phyloP scores from a whole-genome alignment of 1,140 invertebrate species.

The Zaprionus gabonicus region DNA sequence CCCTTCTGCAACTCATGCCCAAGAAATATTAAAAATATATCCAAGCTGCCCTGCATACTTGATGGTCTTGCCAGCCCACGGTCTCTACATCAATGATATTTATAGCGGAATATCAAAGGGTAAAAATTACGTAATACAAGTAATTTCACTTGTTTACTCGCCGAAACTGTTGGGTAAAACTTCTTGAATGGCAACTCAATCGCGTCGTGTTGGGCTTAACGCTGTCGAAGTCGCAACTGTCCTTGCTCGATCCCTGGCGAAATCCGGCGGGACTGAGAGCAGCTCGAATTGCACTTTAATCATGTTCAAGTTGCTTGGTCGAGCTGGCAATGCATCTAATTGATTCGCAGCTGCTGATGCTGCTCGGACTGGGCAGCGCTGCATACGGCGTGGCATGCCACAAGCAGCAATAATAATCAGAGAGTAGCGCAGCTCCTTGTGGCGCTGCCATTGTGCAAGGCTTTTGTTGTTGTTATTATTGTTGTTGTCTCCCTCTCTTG shows the following conservation, averaged over 20 bases:
- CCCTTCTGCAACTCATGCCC: too few relatives aligned
- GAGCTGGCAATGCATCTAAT: slow-evolving; percentile 49
- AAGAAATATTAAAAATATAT: too few relatives aligned
- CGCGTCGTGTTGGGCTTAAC: background rate
- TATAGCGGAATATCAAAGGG: background rate
- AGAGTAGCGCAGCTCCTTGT: slow-evolving; percentile 42
- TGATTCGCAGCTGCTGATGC: slow-evolving; percentile 53
- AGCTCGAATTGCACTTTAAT: slow-evolving; percentile 6
- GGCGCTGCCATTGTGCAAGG: background rate
- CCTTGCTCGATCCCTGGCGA: background rate
- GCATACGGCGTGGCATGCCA: slow-evolving; percentile 46
- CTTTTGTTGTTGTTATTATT: slow-evolving; percentile 21
- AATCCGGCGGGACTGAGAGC: background rate
- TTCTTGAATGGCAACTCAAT: too few relatives aligned
- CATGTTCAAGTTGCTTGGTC: background rate
- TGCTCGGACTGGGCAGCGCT: slow-evolving; percentile 13
- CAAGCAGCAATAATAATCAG: slow-evolving; percentile 68
- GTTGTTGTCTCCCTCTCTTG: slow-evolving; percentile 30
- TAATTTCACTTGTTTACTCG: too few relatives aligned
- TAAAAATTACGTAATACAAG: background rate
- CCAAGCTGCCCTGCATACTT: background rate
- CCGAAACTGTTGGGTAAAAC: too few relatives aligned
- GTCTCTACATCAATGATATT: background rate
- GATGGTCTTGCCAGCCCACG: background rate
- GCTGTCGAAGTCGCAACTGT: background rate